Conservation (phyloP, 35 echinoderm and acorn worm species). For the Hemicentrotus pulcherrimus region DNA sequence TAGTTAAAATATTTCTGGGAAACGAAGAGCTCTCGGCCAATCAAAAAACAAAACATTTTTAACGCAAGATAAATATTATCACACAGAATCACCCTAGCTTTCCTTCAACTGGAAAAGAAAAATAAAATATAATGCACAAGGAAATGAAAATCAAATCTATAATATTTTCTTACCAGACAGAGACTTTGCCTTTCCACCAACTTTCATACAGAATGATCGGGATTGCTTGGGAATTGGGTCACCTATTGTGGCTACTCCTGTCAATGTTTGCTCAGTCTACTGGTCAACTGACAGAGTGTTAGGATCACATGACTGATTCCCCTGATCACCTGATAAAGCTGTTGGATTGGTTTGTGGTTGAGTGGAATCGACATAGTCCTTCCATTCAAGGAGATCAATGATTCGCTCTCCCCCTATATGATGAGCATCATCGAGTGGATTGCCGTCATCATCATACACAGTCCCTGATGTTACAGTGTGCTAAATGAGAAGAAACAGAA, state of each 20-base stretch:
- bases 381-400: slow-evolving; percentile 33
- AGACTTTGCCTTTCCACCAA: neutral
- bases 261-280: neutral
- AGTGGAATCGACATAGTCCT: neutral
- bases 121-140: neutral
- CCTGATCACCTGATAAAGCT: neutral
- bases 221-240: neutral
- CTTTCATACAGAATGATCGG: neutral
- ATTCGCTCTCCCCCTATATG: slow-evolving; percentile 16
- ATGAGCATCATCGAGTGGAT: neutral
- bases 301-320: neutral
- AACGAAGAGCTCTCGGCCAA: no score
- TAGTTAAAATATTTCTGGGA: no score
- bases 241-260: neutral
- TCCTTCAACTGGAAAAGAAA: no score
- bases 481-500: neutral
- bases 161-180: neutral
- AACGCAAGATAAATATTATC: no score
- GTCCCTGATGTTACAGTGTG: neutral
- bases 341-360: neutral
- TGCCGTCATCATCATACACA: neutral
- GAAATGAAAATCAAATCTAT: neutral
- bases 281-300: neutral
- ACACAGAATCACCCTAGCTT: no score
- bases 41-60: no score